Conservation (phyloP, 2,113 vertebrate species). For the Accipiter cooperii region DNA sequence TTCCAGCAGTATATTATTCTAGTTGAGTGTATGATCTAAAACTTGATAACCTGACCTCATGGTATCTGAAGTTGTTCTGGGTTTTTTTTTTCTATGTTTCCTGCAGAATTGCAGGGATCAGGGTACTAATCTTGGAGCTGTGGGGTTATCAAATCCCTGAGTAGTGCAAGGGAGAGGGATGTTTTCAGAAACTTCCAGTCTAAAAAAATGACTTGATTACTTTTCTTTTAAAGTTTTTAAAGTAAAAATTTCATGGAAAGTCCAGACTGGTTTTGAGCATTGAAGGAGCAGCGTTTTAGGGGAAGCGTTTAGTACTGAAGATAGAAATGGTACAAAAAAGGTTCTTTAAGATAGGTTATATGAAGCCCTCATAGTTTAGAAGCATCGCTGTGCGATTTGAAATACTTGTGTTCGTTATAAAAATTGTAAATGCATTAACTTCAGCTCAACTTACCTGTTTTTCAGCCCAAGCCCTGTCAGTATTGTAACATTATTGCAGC, state of each 20-base stretch:
- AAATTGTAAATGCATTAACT: neutral
- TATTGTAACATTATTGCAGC: slow-evolving; percentile 99
- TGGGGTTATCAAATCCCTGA: neutral
- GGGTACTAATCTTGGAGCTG: neutral
- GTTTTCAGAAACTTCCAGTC: neutral
- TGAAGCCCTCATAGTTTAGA: neutral
- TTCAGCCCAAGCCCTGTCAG: slow-evolving; percentile 96
- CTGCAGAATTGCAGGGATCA: neutral
- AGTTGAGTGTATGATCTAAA: neutral
- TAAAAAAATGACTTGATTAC: neutral
- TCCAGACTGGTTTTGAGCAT: neutral
- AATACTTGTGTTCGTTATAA: neutral
- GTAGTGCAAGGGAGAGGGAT: neutral
- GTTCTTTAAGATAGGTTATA: neutral
- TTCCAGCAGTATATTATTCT: neutral
- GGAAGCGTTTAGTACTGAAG: neutral
- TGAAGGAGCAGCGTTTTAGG: neutral
- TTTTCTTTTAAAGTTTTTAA: neutral
- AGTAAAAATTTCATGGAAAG: neutral
- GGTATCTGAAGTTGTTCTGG: neutral
- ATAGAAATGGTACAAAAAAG: neutral
- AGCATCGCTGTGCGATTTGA: neutral
- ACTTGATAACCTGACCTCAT: neutral
- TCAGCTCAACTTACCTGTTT: neutral
- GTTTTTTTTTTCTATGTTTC: neutral